Evolutionary conservation across 1,140 invertebrate genomes (phyloP).

Genomic region (Agrypnia vestita): DNA sequence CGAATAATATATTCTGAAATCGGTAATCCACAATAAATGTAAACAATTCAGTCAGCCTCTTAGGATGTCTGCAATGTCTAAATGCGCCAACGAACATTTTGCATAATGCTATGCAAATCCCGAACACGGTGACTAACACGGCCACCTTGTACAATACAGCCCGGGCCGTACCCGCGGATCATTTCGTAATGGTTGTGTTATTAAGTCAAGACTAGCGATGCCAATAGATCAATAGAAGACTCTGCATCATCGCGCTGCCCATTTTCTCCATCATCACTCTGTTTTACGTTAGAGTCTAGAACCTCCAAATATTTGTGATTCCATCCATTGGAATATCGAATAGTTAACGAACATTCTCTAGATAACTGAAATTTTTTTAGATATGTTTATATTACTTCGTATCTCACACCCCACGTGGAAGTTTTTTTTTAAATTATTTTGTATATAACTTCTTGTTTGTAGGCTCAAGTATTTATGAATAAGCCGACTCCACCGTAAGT

Average conservation of each 20-base stretch:
- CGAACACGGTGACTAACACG: neutral
- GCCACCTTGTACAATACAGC: conserved; percentile 7
- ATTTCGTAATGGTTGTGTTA: conserved; percentile 19
- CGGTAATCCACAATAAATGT: no score
- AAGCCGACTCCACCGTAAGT: no score
- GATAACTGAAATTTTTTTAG: no score
- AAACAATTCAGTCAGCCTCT: neutral
- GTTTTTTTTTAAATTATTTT: no score
- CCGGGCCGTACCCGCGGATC: neutral
- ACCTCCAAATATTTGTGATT: no score
- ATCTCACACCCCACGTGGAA: no score
- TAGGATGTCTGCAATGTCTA: conserved; percentile 11
- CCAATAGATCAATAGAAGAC: conserved; percentile 11
- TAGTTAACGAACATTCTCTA: no score
- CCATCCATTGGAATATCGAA: no score
- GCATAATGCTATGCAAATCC: conserved; percentile 37
- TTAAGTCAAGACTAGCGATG: conserved; percentile 22
- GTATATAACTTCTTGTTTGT: no score
- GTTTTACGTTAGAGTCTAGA: neutral
- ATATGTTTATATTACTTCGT: no score
- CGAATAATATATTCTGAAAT: no score
- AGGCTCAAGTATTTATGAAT: no score
- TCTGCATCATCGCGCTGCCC: neutral
- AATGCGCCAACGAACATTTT: conserved; percentile 2
- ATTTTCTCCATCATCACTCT: neutral